Percentiles rank a stretch among this genome's conserved stretches.
phyloP scores from a whole-genome alignment of 2,113 vertebrate genomes.

The Stigmatopora nigra region DNA sequence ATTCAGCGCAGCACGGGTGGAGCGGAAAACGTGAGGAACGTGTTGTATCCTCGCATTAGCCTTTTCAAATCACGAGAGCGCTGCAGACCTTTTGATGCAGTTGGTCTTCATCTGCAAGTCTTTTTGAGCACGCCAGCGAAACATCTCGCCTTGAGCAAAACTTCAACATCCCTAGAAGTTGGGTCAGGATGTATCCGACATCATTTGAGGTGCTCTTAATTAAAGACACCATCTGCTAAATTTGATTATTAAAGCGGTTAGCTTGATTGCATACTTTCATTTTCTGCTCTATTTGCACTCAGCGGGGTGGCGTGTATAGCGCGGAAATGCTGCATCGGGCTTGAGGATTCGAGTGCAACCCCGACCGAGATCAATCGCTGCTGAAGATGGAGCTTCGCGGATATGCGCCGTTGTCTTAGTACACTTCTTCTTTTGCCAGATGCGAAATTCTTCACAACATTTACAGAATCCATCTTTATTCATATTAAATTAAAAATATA shows the following conservation, averaged over 20 bases:
- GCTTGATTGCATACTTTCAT: constrained; percentile 16
- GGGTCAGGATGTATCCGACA: constrained; percentile 28
- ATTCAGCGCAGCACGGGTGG: constrained; percentile 32
- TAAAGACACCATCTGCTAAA: constrained; percentile 51
- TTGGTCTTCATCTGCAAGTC: constrained; percentile 51
- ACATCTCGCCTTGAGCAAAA: constrained; percentile 30
- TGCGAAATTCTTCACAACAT: constrained; percentile 10
- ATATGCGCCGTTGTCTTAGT: not conserved
- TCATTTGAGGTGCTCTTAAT: constrained; percentile 34
- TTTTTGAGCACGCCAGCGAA: constrained; percentile 52
- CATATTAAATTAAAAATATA: constrained; percentile 99
- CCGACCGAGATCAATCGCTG: constrained; percentile 10
- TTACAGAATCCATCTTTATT: constrained; percentile 98
- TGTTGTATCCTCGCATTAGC: constrained; percentile 48
- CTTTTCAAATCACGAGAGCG: constrained; percentile 15
- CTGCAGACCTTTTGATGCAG: constrained; percentile 42
- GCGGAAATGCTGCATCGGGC: not conserved
- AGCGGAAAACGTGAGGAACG: constrained; percentile 39
- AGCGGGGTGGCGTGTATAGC: constrained; percentile 6
- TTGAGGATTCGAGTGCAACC: not conserved
- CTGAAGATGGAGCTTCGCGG: not conserved
- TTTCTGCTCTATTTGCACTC: constrained; percentile 29
- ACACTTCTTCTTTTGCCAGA: not conserved
- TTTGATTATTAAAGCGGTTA: constrained; percentile 35
- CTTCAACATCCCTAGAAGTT: constrained; percentile 21